Percentiles rank a stretch among this genome's conserved stretches.
phyloP scores from a whole-genome alignment of 2,888 invertebrate genomes.

The Strigamia maritima region DNA sequence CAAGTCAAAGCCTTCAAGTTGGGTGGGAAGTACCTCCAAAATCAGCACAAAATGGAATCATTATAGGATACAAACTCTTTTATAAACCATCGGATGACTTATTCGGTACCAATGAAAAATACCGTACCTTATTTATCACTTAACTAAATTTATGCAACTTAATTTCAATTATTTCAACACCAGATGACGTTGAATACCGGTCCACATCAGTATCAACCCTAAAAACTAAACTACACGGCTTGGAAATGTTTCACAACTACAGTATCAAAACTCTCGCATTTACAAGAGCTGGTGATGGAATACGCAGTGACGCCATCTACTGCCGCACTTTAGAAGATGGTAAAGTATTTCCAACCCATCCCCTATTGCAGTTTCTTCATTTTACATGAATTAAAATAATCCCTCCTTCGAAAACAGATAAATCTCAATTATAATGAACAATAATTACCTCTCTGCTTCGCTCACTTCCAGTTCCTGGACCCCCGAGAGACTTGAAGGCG shows the following conservation, averaged over 20 bases:
- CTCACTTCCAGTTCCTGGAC: conserved; percentile 64
- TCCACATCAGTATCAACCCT: conserved; percentile 41
- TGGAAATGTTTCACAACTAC: conserved; percentile 55
- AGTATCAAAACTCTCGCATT: conserved; percentile 54
- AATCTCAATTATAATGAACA: not conserved
- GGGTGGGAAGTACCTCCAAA: conserved; percentile 70
- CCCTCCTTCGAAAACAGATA: not conserved
- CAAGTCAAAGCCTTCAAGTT: conserved; percentile 72
- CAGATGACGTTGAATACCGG: not conserved
- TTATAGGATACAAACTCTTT: conserved; percentile 52
- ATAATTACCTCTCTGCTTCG: not conserved
- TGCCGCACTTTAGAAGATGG: conserved; percentile 54
- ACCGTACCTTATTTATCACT: not conserved
- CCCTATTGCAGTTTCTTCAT: not conserved
- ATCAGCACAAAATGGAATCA: conserved; percentile 62
- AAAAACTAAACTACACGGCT: conserved; percentile 48
- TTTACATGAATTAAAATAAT: not conserved
- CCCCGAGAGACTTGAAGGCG: conserved; percentile 75
- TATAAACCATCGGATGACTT: conserved; percentile 44
- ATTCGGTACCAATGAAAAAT: conserved; percentile 28
- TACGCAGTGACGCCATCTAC: conserved; percentile 51
- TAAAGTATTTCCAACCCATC: conserved; percentile 46
- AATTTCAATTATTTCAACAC: not conserved
- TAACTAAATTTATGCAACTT: too few relatives aligned
- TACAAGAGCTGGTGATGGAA: conserved; percentile 55